Percentiles rank a stretch among this genome's conserved stretches.
Evolutionary conservation across 2,888 invertebrate species (phyloP).

Genomic region (Druceiella hillmani): DNA sequence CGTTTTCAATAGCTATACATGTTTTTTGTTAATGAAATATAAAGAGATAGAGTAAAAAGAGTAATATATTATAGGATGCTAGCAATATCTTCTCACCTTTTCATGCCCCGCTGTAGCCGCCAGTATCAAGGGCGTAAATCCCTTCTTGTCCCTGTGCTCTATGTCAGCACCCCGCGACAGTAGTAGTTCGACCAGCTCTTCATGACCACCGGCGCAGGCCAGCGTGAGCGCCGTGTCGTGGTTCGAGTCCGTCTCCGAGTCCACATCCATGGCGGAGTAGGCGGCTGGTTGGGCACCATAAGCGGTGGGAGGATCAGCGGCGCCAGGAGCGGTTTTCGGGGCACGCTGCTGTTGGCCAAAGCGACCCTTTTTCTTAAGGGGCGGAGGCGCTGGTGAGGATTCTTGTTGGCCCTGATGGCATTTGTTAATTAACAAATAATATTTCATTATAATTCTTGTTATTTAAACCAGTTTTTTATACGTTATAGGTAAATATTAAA

Average conservation of each 20-base stretch:
- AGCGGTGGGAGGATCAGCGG: slow-evolving; percentile 33
- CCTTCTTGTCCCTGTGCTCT: slow-evolving; percentile 98
- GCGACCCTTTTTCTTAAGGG: slow-evolving; percentile 23
- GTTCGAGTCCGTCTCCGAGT: slow-evolving; percentile 97
- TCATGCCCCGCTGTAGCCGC: slow-evolving; percentile 96
- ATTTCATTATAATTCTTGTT: too few relatives aligned
- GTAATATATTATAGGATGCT: background rate
- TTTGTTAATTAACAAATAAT: too few relatives aligned
- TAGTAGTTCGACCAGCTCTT: slow-evolving; percentile 89
- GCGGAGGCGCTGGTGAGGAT: too few relatives aligned
- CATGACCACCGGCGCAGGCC: slow-evolving; percentile 96
- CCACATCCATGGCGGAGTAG: slow-evolving; percentile 83
- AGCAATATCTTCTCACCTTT: slow-evolving; percentile 38
- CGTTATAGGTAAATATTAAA: too few relatives aligned
- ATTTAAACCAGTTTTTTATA: too few relatives aligned
- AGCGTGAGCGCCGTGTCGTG: slow-evolving; percentile 97
- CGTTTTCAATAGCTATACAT: too few relatives aligned
- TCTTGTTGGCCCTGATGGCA: too few relatives aligned
- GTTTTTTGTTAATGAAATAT: too few relatives aligned
- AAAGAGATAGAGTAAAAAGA: too few relatives aligned
- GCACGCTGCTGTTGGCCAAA: slow-evolving; percentile 39
- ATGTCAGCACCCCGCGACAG: slow-evolving; percentile 91
- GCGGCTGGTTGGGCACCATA: slow-evolving; percentile 41
- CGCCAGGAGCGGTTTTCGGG: slow-evolving; percentile 29
- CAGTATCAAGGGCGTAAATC: slow-evolving; percentile 94